phyloP scores from a whole-genome alignment of 2,113 vertebrate species.

The Rhagologus leucostigma region DNA sequence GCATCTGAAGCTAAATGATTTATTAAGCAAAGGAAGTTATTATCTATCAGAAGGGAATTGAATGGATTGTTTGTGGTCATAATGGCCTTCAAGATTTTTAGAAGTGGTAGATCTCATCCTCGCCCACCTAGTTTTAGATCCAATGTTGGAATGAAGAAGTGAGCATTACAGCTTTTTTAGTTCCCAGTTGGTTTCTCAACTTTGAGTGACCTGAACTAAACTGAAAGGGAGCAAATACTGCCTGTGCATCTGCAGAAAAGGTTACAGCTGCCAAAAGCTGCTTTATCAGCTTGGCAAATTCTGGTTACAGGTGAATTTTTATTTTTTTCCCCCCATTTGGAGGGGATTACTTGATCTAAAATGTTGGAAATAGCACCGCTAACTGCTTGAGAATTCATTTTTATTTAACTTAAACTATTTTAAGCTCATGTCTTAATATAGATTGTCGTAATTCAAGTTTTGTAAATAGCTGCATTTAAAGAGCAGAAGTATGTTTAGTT shows the following conservation, averaged over 20 bases:
- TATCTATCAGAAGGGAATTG: constrained; percentile 3
- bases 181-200: constrained; percentile 42
- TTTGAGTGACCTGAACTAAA: constrained; percentile 37
- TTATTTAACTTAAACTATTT: not conserved
- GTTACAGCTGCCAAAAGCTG: not conserved
- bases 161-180: not conserved
- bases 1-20: not conserved
- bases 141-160: not conserved
- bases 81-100: not conserved
- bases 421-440: not conserved
- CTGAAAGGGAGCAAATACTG: constrained; percentile 1
- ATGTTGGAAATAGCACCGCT: not conserved
- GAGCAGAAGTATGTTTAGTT: not conserved
- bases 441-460: not conserved
- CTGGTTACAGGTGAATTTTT: not conserved
- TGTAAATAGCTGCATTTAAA: not conserved
- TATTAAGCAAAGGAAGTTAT: constrained; percentile 15
- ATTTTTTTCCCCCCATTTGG: not conserved
- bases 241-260: constrained; percentile 27
- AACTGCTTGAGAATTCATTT: not conserved
- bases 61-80: constrained; percentile 12
- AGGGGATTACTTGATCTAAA: not conserved
- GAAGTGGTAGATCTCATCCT: constrained; percentile 10
- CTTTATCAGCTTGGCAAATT: not conserved
- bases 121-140: constrained; percentile 6